A percentile compares a stretch with the other conserved stretches of the same genome.
Evolutionary conservation across 2,113 vertebrate genomes (phyloP).

Genomic region (Carollia perspicillata): DNA sequence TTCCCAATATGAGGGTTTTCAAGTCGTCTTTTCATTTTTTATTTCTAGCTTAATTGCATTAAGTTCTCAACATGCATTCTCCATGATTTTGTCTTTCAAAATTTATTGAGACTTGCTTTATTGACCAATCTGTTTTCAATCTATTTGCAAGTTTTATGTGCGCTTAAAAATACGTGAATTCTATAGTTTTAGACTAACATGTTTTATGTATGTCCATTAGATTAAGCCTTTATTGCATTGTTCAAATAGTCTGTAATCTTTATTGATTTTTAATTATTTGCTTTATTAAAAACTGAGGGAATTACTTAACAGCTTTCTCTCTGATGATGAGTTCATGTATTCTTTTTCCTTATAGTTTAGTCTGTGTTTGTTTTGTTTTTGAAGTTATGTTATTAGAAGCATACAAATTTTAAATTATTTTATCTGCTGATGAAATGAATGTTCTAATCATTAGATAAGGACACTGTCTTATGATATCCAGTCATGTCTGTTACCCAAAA

Average conservation of each 20-base stretch:
- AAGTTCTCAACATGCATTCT: neutral
- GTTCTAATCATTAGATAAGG: neutral
- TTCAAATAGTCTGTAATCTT: neutral
- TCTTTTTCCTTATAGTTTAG: conserved; percentile 1
- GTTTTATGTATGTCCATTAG: neutral
- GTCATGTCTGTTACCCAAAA: neutral
- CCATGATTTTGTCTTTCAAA: neutral
- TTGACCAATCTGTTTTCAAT: neutral
- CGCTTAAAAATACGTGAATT: neutral
- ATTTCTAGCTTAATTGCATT: neutral
- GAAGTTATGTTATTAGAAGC: neutral
- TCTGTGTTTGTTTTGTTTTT: neutral
- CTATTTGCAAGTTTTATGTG: neutral
- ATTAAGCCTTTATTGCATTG: neutral
- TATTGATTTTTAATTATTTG: neutral
- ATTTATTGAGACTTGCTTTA: neutral
- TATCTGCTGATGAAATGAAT: neutral
- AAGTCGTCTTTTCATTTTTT: neutral
- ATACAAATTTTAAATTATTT: conserved; percentile 4
- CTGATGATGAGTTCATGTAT: neutral
- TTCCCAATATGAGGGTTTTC: neutral
- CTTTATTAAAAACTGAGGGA: neutral
- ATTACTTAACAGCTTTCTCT: neutral
- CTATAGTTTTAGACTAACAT: neutral
- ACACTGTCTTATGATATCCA: neutral